Evolutionary conservation across 2,113 vertebrate genomes (phyloP).

Genomic region (Microcebus griseorufus): DNA sequence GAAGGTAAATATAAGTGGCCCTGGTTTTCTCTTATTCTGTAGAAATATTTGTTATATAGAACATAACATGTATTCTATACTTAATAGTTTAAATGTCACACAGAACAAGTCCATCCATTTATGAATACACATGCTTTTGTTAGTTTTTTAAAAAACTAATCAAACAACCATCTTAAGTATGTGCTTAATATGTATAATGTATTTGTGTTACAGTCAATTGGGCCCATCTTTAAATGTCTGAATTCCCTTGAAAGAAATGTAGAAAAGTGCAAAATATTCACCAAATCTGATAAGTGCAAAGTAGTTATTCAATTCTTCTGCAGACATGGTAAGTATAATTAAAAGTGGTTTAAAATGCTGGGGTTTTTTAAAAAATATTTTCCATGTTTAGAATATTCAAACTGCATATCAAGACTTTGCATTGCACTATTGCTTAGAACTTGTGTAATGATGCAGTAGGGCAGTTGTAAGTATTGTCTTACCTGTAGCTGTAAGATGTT

Average conservation of each 20-base stretch:
- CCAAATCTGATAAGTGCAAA: constrained; percentile 76
- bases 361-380: neutral
- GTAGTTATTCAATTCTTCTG: constrained; percentile 92
- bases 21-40: constrained; percentile 23
- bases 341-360: constrained; percentile 1
- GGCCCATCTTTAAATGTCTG: constrained; percentile 92
- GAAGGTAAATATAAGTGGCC: constrained; percentile 87
- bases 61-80: neutral
- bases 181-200: neutral
- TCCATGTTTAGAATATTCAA: constrained; percentile 8
- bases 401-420: neutral
- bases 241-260: constrained; percentile 91
- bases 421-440: constrained; percentile 17
- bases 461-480: neutral
- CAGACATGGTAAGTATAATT: constrained; percentile 89
- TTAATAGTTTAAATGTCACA: neutral
- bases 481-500: neutral
- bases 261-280: constrained; percentile 91
- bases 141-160: neutral
- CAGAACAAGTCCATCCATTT: neutral
- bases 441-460: neutral
- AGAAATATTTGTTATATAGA: neutral
- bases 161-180: neutral
- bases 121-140: neutral
- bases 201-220: constrained; percentile 86